Percentiles rank a stretch among this genome's conserved stretches.
These are phyloP conservation scores for Drosophila nasuta DNA, from an alignment of 1,140 invertebrate species.

Conservation along the genomic window DNA sequence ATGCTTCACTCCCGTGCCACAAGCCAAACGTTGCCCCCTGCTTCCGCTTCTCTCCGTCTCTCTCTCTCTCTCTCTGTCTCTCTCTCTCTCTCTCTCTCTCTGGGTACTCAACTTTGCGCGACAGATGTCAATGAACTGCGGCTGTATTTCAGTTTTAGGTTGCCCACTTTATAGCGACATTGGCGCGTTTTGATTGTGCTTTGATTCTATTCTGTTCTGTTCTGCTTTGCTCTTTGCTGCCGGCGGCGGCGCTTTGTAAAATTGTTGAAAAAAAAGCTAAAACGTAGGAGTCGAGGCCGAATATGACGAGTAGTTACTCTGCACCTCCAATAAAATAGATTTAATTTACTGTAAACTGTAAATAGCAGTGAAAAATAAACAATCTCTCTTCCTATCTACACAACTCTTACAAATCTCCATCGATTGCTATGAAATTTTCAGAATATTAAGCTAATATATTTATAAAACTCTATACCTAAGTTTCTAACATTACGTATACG, in stretches of 20 bases:
- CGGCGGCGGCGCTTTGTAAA: conserved; percentile 13
- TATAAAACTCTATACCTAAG: no score
- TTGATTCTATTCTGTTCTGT: conserved; percentile 21
- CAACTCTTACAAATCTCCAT: no score
- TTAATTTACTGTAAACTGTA: no score
- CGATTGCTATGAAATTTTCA: no score
- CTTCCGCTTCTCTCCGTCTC: no score
- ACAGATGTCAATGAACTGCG: conserved; percentile 43
- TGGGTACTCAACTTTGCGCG: neutral
- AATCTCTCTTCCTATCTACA: no score
- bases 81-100: neutral
- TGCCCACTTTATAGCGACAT: conserved; percentile 19
- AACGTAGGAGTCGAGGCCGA: neutral
- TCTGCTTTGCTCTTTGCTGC: conserved; percentile 7
- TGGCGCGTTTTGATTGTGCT: conserved; percentile 31
- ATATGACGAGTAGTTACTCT: neutral
- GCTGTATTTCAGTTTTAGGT: conserved; percentile 2
- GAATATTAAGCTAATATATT: no score
- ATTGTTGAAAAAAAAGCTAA: conserved; percentile 9
- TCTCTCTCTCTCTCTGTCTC: no score
- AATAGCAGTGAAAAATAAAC: no score
- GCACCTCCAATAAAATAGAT: no score
- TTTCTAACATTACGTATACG: no score
- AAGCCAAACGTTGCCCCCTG: conserved; percentile 46
- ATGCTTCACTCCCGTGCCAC: conserved; percentile 36